Percentiles rank a stretch among this genome's conserved stretches.
phyloP scores from a whole-genome alignment of 35 echinoderm and acorn worm genomes.

The Ophioderma brevispina region DNA sequence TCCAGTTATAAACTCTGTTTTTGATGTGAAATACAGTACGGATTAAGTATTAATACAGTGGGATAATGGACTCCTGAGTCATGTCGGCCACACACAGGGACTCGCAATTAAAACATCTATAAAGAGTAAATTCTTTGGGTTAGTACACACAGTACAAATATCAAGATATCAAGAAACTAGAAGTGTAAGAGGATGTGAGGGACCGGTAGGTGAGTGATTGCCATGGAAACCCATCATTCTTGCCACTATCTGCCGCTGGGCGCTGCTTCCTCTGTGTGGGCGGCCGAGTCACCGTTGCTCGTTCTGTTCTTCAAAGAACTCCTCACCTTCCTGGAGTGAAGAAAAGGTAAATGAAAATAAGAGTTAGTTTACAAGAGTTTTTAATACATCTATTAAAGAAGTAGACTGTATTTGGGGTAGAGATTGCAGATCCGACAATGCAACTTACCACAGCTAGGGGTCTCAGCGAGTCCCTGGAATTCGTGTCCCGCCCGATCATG shows the following conservation, averaged over 20 bases:
- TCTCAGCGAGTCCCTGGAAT: background rate
- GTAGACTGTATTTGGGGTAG: background rate
- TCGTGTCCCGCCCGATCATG: no score
- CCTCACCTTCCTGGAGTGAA: conserved; percentile 54
- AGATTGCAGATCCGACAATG: background rate
- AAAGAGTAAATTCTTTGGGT: background rate
- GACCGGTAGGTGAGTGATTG: background rate
- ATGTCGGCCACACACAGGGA: background rate
- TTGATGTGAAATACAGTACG: background rate
- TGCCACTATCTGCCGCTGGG: background rate
- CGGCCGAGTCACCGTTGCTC: conserved; percentile 60
- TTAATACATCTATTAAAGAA: background rate
- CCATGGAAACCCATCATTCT: background rate
- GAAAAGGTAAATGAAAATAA: background rate
- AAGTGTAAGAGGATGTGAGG: background rate
- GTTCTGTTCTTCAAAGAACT: conserved; percentile 67
- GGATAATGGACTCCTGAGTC: background rate
- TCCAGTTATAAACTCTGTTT: background rate
- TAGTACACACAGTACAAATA: background rate
- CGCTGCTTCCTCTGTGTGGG: conserved; percentile 11
- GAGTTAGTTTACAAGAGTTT: background rate
- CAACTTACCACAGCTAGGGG: background rate
- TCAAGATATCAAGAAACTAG: background rate
- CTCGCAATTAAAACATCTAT: background rate
- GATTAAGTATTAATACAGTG: background rate